Evolutionary conservation across 2,888 invertebrate genomes (phyloP).

Genomic region (Orthosia incerta): DNA sequence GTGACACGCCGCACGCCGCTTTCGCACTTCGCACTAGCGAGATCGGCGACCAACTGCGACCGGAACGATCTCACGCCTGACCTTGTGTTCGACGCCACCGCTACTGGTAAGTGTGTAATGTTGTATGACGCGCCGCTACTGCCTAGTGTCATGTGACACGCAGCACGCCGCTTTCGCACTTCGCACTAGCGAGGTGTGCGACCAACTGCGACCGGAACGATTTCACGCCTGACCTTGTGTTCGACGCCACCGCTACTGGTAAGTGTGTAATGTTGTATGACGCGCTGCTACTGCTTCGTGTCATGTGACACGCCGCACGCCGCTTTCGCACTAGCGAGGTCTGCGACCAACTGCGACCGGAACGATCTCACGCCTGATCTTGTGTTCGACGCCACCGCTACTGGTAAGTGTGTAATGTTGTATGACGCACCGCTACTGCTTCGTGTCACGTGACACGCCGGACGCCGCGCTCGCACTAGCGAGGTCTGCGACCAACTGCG

Average conservation of each 20-base stretch:
- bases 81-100: no score
- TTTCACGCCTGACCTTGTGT: slow-evolving; percentile 90
- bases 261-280: slow-evolving; percentile 73
- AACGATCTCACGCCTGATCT: slow-evolving; percentile 83
- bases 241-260: slow-evolving; percentile 94
- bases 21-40: no score
- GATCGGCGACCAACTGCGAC: no score
- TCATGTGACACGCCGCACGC: slow-evolving; percentile 90
- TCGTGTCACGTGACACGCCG: slow-evolving; percentile 92
- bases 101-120: no score
- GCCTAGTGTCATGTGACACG: no score
- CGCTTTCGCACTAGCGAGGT: no score
- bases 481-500: no score
- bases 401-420: slow-evolving; percentile 87
- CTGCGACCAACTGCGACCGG: no score
- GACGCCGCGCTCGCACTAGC: no score
- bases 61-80: no score
- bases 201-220: slow-evolving; percentile 92
- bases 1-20: slow-evolving; percentile 84
- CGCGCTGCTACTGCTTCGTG: slow-evolving; percentile 94
- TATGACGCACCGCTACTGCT: slow-evolving; percentile 93
- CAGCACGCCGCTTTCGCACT: no score
- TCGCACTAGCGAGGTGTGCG: slow-evolving; percentile 91
- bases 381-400: slow-evolving; percentile 93
- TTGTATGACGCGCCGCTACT: no score